Base-by-base conservation (phyloP, 2,888 invertebrate genomes). In the Blomia tropicalis region DNA sequence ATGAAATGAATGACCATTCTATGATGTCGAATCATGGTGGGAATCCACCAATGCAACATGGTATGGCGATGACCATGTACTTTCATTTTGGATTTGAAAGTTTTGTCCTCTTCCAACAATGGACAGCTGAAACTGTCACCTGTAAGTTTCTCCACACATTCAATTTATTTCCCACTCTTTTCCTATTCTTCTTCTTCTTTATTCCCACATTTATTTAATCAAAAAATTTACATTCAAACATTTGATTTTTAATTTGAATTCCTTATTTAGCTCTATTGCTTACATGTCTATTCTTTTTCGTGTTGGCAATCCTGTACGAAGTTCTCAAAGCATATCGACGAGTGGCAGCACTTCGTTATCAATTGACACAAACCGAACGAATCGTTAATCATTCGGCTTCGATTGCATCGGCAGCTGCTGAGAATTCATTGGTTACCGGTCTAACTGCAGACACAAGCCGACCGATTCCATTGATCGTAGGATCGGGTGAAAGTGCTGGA, bases 261-360 rank as follows among this genome's bases (percentile, higher is more conserved):
- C 41, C n/a, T 41, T n/a, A 41, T 17, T 22, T 17, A 62, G 62
- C 58, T n/a, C 4, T 62, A 41, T 47, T 93, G 64, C 86, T 85
- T 47, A 92, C 95, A 3, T 90, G 92, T 79, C 76, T 93, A 67
- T 86, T 85, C 53, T 87, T 96, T 70, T 87, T 93, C 72, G 77
- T 91, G 66, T 81, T 95, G 81, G 92, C 92, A 4, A 81, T 91
- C 60, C 77, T 92, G 29, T 96, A 96, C 74, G 96, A 98, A 78
- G 93, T 91, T 0, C 79, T 98, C 2, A 96, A 95, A 77, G 64
- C 59, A 22, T 65, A 60, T 62, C 62, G 62, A n/a, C 31, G 41
- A 11, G n/a, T 58, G 23, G 27, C 58, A 43, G n/a, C 27, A 31
- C n/a, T 41, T 14, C 36, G 61, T 30, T 3, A 27, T 43, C 43